phyloP scores from a whole-genome alignment of 2,888 invertebrate genomes.

The Bellardia pandia region DNA sequence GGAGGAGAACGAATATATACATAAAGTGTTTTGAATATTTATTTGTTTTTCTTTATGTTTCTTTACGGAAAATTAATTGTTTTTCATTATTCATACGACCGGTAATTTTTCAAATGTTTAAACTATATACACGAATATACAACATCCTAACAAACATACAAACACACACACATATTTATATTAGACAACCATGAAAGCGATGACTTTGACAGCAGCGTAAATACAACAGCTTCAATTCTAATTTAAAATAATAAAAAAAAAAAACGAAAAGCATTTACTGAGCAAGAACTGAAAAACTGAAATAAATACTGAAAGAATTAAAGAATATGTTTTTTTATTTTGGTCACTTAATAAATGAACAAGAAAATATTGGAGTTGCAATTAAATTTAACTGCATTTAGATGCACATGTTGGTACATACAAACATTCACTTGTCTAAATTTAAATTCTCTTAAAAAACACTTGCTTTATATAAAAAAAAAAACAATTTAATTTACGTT shows the following conservation, averaged over 20 bases:
- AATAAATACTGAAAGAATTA: conserved; percentile 16
- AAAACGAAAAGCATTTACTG: not conserved
- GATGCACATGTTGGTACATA: not conserved
- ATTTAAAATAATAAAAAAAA: conserved; percentile 1
- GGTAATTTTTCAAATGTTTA: conserved; percentile 77
- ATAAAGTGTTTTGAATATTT: conserved; percentile 27
- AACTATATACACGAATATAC: conserved; percentile 55
- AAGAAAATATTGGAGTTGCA: not conserved
- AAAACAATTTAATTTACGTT: conserved; percentile 16
- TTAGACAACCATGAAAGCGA: conserved; percentile 53
- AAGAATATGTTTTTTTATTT: conserved; percentile 7
- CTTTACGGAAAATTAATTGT: conserved; percentile 76
- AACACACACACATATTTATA: conserved; percentile 2
- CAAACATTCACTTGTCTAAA: not conserved
- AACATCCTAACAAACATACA: no score
- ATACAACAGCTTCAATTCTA: conserved; percentile 7
- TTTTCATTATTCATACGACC: conserved; percentile 77
- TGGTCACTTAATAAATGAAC: not conserved
- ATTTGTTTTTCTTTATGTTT: conserved; percentile 37
- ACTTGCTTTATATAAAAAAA: conserved; percentile 11
- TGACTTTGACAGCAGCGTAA: conserved; percentile 26
- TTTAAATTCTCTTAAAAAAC: conserved; percentile 10
- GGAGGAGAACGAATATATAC: not conserved
- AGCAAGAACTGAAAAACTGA: not conserved
- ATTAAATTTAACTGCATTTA: conserved; percentile 22